phyloP scores from a whole-genome alignment of 1,140 invertebrate genomes.

The Yoshiicerus persimilis region DNA sequence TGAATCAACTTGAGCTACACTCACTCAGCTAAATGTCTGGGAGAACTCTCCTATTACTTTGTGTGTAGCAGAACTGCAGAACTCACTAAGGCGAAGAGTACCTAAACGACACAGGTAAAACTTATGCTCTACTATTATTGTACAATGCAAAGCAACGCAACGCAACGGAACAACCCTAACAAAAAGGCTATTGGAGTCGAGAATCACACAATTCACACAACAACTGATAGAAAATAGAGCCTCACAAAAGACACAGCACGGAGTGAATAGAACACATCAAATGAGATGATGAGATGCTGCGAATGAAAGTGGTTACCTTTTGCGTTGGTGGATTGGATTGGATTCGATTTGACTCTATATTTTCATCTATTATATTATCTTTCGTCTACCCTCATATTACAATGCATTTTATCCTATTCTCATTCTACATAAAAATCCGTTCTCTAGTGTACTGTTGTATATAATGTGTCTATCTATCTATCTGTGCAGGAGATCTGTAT shows the following conservation, averaged over 20 bases:
- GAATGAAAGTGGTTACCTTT: slow-evolving; percentile 19
- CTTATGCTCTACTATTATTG: not conserved
- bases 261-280: not conserved
- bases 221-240: not conserved
- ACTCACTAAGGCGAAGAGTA: not conserved
- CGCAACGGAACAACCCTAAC: not conserved
- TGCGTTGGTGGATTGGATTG: not conserved
- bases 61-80: not conserved
- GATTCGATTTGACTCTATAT: not conserved
- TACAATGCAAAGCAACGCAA: not conserved
- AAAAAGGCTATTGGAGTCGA: not conserved
- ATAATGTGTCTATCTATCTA: not conserved
- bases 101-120: not conserved
- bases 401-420: not conserved
- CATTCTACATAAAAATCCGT: not conserved
- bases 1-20: too few species aligned
- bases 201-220: not conserved
- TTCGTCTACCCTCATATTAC: too few species aligned
- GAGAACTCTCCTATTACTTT: not conserved
- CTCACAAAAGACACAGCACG: not conserved
- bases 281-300: slow-evolving; percentile 13
- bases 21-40: not conserved
- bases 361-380: not conserved
- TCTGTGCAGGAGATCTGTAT: not conserved
- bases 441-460: not conserved